These are phyloP conservation scores for Pantala flavescens DNA, from an alignment of 1,140 invertebrate species.

Conservation along the genomic window DNA sequence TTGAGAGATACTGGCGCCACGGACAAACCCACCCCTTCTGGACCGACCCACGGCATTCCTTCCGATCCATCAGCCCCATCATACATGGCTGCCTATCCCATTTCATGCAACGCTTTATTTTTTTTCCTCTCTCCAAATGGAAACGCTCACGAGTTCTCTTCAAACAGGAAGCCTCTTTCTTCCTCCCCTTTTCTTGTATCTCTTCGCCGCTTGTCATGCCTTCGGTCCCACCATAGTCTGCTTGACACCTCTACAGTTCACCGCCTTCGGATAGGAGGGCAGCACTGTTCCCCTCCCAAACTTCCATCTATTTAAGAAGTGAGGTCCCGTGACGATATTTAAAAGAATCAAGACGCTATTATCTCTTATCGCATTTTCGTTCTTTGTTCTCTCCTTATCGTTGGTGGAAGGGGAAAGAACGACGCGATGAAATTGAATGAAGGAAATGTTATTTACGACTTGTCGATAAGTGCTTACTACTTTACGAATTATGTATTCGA, in stretches of 20 bases:
- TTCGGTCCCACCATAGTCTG: background rate
- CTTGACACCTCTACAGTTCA: background rate
- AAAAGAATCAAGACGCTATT: too few relatives aligned
- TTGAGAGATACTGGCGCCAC: background rate
- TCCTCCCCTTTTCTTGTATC: background rate
- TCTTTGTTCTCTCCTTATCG: too few relatives aligned
- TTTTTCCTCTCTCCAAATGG: background rate
- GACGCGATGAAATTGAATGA: too few relatives aligned
- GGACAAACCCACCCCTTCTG: background rate
- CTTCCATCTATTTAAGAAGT: too few relatives aligned
- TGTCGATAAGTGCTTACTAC: too few relatives aligned
- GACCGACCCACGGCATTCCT: background rate
- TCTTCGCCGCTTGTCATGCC: background rate
- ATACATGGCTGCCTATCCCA: background rate
- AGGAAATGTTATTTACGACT: too few relatives aligned
- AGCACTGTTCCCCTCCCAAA: background rate
- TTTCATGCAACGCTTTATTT: background rate
- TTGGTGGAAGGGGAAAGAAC: too few relatives aligned
- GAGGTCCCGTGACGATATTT: too few relatives aligned
- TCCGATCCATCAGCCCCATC: background rate
- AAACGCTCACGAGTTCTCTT: conserved; percentile 1
- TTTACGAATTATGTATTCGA: too few relatives aligned
- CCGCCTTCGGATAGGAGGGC: background rate
- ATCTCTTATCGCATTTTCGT: too few relatives aligned
- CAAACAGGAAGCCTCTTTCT: conserved; percentile 4